phyloP scores from a whole-genome alignment of 2,888 invertebrate genomes.

The Leistus spinibarbis region DNA sequence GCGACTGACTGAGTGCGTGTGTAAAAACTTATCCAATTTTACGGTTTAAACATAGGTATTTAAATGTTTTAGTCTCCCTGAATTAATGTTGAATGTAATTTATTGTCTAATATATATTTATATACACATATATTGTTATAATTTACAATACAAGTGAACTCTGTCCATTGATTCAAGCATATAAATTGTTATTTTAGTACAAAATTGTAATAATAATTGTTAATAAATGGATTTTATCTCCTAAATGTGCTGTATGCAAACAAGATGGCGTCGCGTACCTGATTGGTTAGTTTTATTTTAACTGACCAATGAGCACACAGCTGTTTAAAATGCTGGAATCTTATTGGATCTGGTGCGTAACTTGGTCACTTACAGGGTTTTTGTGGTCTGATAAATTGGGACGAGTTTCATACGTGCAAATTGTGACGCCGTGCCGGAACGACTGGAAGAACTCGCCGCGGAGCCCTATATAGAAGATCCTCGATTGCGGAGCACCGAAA shows the following conservation, averaged over 20 bases:
- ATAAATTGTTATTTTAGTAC: constrained; percentile 52
- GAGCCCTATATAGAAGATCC: constrained; percentile 92
- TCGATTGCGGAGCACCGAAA: constrained; percentile 83
- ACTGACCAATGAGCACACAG: too few species aligned
- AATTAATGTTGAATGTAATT: constrained; percentile 37
- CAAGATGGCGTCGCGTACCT: too few species aligned
- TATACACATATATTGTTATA: not conserved
- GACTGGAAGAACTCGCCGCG: constrained; percentile 89
- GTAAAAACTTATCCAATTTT: not conserved
- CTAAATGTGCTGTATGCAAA: too few species aligned
- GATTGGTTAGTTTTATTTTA: too few species aligned
- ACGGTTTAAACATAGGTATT: constrained; percentile 4
- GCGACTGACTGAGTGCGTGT: not conserved
- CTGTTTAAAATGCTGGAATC: too few species aligned
- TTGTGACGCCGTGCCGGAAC: constrained; percentile 87
- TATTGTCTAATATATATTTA: constrained; percentile 26
- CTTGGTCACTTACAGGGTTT: constrained; percentile 67
- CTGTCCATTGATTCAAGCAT: constrained; percentile 40
- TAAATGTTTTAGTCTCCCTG: constrained; percentile 18
- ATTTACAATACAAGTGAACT: constrained; percentile 40
- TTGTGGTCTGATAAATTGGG: constrained; percentile 89
- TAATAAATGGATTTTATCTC: constrained; percentile 45
- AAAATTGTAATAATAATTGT: constrained; percentile 47
- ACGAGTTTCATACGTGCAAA: constrained; percentile 86
- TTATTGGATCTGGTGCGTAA: constrained; percentile 65